Base-by-base conservation (phyloP, 1,140 invertebrate species). In the Calliopsis andreniformis region DNA sequence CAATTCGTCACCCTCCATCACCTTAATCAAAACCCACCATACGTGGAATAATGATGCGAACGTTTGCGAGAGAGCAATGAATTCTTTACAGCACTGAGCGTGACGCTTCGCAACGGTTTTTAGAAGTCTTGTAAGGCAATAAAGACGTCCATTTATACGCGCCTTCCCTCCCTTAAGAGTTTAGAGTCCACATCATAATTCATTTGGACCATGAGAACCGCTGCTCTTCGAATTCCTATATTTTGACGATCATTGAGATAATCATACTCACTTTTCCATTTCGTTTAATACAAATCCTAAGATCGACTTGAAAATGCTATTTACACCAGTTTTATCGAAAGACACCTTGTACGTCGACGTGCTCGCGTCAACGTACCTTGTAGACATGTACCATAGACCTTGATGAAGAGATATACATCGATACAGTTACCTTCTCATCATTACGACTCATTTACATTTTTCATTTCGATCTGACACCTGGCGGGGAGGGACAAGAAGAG, bases 1-100 rank as follows among this genome's bases (percentile, higher is more conserved):
- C 83, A 85, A 85, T 85, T 85, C 83, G 83, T 85, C 80, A 85
- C 76, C 83, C 83, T 85, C 83, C 84, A 79, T 85, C 83, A 68
- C 76, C 83, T 85, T 85, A 85, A 85, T 85, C 83, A 81, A 85
- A 85, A 82, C 75, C 71, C 49, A 53, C 61, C 67, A 66, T 62
- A 62, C 79, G 58, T 51, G 73, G 63, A 77, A 39, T 61, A 68
- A 76, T 66, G 64, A 59, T 39, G 62, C 23, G n/a, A 32, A 67
- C 55, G 47, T 70, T 61, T 59, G 68, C 68, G 68, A 28, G 42
- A 61, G 56, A 70, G 56, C 39, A 45, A 59, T 70, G 68, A 70
- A 70, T 70, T 70, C 61, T 75, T 75, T 56, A 55, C 39, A 39
- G 49, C 45, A 63, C 53, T 75, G 62, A 56, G 56, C 28, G 59